Base-by-base conservation (phyloP, 64 coral and sea anemone genomes). In the Stichodactyla helianthus region DNA sequence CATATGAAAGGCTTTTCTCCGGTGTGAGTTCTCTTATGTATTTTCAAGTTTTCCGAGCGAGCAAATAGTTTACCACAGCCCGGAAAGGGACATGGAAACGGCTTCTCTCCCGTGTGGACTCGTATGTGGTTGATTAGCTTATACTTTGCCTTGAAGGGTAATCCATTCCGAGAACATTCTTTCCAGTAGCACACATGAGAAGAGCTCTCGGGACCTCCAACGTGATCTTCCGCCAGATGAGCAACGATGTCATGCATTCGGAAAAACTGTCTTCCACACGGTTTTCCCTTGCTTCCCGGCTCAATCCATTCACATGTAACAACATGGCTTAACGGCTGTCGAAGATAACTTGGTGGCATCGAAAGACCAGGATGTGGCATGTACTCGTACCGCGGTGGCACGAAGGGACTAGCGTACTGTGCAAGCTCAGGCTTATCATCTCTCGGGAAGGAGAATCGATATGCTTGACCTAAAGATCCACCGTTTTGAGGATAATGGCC, bases 241-340 rank as follows among this genome's bases (percentile, higher is more conserved):
- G 94, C 91, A 60, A 97, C 94, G 27, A 97, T 92, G 63, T 97
- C 94, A 52, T 97, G 94, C 94, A 97, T 97, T 88, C 94, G 94
- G 85, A 97, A 97, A 79, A 97, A 97, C 53, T 97, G 94, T 74
- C 94, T 82, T 82, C 91, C 94, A 28, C 94, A 97, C 20, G 94
- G 94, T 52, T 97, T 97, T 54, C 94, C 94, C 85, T 97, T 97
- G 55, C 88, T 93, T 27, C 94, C 94, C 20, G 94, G 94, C 57
- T 97, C 94, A 53, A 97, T 97, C 94, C 94, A 97, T 60, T 97
- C 94, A 59, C 94, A 97, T 12, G 91, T 89, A 25, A 97, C 94
- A 86, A 97, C 94, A 90, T 97, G 94, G 71, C 85, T 97, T 80
- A 97, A 77, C 27, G 94, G 94, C 52, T 97, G 94, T 54, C 94